These are phyloP conservation scores for Hypotaenidia okinawae DNA, from an alignment of 2,797 vertebrate species.

Conservation along the genomic window DNA sequence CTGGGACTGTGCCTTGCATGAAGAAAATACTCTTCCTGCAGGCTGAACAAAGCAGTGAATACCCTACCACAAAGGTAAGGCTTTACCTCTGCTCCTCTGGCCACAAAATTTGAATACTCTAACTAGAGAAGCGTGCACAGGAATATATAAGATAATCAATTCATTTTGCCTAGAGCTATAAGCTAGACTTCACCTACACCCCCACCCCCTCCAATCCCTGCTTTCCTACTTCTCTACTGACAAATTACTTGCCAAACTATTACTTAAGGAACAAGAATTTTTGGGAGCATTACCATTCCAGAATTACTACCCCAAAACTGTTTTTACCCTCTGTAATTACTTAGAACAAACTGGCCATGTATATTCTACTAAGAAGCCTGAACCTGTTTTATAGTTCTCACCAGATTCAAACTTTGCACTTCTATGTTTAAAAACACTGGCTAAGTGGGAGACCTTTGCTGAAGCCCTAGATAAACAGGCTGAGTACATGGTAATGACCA, in stretches of 20 bases:
- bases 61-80: not conserved
- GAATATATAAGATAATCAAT: not conserved
- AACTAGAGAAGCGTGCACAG: not conserved
- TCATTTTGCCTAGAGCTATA: not conserved
- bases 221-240: not conserved
- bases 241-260: slow-evolving; percentile 2
- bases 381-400: not conserved
- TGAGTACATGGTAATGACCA: not conserved
- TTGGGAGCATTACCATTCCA: not conserved
- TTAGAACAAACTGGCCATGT: not conserved
- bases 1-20: not conserved
- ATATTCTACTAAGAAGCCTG: not conserved
- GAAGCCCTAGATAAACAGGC: not conserved
- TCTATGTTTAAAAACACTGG: not conserved
- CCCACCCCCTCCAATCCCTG: not conserved
- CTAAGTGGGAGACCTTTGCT: not conserved
- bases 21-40: not conserved
- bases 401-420: not conserved
- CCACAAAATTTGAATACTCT: slow-evolving; percentile 10
- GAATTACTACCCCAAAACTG: not conserved
- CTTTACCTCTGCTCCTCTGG: not conserved
- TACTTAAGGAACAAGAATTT: slow-evolving; percentile 1
- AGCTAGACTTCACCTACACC: not conserved
- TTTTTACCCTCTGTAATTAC: not conserved
- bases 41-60: not conserved